Evolutionary conservation across 2,888 invertebrate species (phyloP).

Genomic region (Thera britannica): DNA sequence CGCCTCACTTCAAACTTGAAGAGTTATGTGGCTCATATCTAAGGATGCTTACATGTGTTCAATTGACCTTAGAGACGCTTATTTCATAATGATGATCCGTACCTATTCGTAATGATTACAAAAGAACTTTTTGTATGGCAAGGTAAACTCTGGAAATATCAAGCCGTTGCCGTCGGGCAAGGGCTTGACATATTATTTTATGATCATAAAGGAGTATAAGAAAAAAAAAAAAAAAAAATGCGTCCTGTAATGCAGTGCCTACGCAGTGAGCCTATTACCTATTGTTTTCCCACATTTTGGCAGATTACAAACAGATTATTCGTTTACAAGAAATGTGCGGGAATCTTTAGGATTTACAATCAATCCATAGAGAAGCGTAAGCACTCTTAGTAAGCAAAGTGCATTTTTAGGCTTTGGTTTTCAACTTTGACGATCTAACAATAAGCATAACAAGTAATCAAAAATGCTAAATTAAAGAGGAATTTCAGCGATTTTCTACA

Average conservation of each 20-base stretch:
- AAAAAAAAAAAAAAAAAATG: too few species aligned
- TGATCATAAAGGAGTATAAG: too few species aligned
- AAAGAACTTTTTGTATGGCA: too few species aligned
- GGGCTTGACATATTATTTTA: too few species aligned
- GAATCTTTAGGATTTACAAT: not conserved
- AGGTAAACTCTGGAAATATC: too few species aligned
- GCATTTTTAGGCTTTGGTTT: too few species aligned
- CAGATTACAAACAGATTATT: not conserved
- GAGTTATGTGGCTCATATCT: not conserved
- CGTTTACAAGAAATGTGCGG: not conserved
- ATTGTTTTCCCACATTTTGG: not conserved
- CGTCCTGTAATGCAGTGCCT: not conserved
- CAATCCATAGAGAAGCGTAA: too few species aligned
- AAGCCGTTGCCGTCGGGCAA: too few species aligned
- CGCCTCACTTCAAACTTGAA: not conserved
- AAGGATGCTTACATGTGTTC: not conserved
- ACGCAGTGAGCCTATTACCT: not conserved
- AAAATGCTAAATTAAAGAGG: not conserved
- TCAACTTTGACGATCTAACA: too few species aligned
- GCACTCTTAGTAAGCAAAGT: too few species aligned
- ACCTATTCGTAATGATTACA: too few species aligned
- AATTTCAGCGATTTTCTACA: not conserved
- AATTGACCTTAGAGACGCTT: not conserved
- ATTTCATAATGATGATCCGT: too few species aligned
- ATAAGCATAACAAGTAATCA: not conserved